These are phyloP conservation scores for Heterotis niloticus DNA, from an alignment of 2,113 vertebrate genomes.

Conservation along the genomic window DNA sequence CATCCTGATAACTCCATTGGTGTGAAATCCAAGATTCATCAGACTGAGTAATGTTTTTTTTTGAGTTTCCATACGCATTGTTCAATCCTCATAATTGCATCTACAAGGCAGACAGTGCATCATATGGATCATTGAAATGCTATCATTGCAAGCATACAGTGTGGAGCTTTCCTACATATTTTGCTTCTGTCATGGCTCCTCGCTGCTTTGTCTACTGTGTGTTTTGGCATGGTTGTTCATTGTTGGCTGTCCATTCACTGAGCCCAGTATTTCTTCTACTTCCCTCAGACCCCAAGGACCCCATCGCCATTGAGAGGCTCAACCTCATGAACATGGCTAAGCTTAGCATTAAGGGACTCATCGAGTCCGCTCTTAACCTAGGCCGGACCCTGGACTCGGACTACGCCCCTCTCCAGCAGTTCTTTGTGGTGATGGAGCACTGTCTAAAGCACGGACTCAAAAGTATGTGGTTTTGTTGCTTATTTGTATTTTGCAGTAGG, in stretches of 20 bases:
- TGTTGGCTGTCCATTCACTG: not conserved
- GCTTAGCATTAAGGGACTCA: slow-evolving; percentile 95
- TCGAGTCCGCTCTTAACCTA: slow-evolving; percentile 91
- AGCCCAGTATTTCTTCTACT: not conserved
- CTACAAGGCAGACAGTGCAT: too few species aligned
- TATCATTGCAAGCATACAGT: too few species aligned
- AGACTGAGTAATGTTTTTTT: too few species aligned
- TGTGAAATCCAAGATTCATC: too few species aligned
- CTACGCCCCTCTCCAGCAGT: slow-evolving; percentile 95
- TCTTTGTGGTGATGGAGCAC: slow-evolving; percentile 98
- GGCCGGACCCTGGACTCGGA: slow-evolving; percentile 93
- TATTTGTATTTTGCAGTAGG: not conserved
- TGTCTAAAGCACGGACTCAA: slow-evolving; percentile 95
- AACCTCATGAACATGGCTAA: slow-evolving; percentile 99
- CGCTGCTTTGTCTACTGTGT: not conserved
- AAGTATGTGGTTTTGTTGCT: slow-evolving; percentile 61
- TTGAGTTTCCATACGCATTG: too few species aligned
- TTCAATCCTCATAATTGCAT: too few species aligned
- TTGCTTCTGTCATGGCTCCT: too few species aligned
- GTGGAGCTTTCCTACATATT: too few species aligned
- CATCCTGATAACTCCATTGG: too few species aligned
- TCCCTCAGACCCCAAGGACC: slow-evolving; percentile 87
- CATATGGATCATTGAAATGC: too few species aligned
- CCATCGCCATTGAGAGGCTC: slow-evolving; percentile 96
- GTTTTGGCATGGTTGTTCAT: not conserved